Percentiles rank a stretch among this genome's conserved stretches.
phyloP scores from a whole-genome alignment of 2,113 vertebrate genomes.

The Chelonoidis abingdonii region DNA sequence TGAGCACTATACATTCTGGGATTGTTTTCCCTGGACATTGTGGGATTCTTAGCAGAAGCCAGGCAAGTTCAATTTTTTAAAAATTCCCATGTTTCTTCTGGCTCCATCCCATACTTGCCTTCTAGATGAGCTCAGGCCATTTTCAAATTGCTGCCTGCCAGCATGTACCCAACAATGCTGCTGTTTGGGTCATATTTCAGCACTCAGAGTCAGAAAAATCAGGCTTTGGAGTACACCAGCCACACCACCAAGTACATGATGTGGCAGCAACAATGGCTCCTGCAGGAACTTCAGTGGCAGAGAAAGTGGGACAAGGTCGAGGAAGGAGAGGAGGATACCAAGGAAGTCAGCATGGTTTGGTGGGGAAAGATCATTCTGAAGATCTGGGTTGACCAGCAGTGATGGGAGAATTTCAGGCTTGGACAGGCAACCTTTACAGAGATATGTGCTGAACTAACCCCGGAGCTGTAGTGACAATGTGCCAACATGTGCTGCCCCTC shows the following conservation, averaged over 20 bases:
- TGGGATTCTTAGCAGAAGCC: neutral
- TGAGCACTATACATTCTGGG: neutral
- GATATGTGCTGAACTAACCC: no score
- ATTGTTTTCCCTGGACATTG: neutral
- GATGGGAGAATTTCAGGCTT: no score
- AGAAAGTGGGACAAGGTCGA: neutral
- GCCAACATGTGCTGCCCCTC: no score
- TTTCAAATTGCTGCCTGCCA: neutral
- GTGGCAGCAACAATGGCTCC: neutral
- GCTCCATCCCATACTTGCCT: neutral
- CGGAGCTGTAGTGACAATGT: no score
- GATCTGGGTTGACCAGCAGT: no score
- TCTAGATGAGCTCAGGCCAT: neutral
- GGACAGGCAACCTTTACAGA: no score
- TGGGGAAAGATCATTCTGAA: no score
- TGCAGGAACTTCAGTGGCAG: neutral
- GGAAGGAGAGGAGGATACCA: neutral
- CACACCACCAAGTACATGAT: neutral
- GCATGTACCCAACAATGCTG: neutral
- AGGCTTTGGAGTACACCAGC: neutral
- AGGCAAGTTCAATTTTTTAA: neutral
- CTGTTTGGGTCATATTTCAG: neutral
- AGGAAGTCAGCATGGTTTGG: no score
- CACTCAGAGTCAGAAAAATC: neutral
- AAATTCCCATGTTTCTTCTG: neutral